A percentile compares a stretch with the other conserved stretches of the same genome.
Evolutionary conservation across 2,797 vertebrate species (phyloP).

Genomic region (Eremophila alpestris): DNA sequence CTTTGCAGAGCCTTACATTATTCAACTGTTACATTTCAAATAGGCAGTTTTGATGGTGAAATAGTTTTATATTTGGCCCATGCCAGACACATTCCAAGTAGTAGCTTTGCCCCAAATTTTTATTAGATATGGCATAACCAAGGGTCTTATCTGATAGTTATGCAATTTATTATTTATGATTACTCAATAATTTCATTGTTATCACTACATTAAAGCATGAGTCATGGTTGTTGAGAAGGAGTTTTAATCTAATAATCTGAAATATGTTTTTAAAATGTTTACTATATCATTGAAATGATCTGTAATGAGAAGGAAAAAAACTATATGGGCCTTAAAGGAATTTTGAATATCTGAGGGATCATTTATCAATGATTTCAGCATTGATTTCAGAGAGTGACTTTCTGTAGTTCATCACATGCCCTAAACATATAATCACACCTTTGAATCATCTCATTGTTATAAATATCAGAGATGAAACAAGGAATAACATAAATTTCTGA

Average conservation of each 20-base stretch:
- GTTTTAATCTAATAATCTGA: constrained; percentile 25
- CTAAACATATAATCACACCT: neutral
- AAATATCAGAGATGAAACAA: neutral
- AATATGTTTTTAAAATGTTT: constrained; percentile 1
- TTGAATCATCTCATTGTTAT: neutral
- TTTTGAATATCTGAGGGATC: neutral
- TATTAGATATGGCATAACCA: neutral
- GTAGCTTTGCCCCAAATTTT: neutral
- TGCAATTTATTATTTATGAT: neutral
- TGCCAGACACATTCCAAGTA: neutral
- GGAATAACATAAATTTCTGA: neutral
- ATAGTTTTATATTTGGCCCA: neutral
- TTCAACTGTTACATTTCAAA: neutral
- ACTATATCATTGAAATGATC: neutral
- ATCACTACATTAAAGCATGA: neutral
- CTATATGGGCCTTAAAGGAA: neutral
- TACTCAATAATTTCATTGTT: neutral
- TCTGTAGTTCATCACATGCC: neutral
- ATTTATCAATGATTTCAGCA: neutral
- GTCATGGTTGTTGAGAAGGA: neutral
- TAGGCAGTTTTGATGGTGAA: neutral
- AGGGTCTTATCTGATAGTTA: neutral
- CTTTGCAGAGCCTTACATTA: neutral
- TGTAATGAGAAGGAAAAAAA: neutral
- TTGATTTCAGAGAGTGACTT: neutral